Percentiles rank a stretch among this genome's conserved stretches.
Conservation (phyloP, 2,888 invertebrate species). For the Phytoseiulus persimilis region DNA sequence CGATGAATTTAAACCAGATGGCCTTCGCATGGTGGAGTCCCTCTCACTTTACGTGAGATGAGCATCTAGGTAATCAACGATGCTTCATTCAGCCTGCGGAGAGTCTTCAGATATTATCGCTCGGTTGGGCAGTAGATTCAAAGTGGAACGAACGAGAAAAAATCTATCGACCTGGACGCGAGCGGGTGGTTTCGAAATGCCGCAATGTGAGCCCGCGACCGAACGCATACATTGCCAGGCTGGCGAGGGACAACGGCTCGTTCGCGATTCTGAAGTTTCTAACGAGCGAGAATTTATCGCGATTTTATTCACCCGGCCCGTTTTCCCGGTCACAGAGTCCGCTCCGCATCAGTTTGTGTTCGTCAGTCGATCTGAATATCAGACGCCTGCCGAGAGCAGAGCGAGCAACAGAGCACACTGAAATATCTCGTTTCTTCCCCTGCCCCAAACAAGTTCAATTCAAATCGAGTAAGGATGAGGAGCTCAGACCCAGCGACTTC, state of each 20-base stretch:
- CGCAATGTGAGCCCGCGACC: neutral
- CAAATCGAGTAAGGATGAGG: neutral
- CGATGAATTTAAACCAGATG: neutral
- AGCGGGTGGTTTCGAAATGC: neutral
- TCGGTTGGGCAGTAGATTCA: neutral
- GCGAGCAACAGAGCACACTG: neutral
- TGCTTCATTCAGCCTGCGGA: neutral
- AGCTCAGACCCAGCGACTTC: neutral
- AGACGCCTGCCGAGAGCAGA: neutral
- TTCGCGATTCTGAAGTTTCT: neutral
- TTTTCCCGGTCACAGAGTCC: neutral
- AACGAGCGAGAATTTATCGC: slow-evolving; percentile 5
- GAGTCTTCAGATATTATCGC: neutral
- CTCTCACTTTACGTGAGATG: neutral
- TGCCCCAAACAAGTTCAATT: neutral
- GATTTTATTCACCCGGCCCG: neutral
- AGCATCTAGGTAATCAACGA: neutral
- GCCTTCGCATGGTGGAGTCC: neutral
- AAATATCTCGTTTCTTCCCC: neutral
- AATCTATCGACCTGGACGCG: neutral
- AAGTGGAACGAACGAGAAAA: neutral
- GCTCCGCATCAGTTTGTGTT: neutral
- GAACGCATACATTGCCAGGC: neutral
- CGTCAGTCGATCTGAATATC: neutral
- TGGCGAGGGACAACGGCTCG: neutral